These are phyloP conservation scores for Palythoa heliodiscus DNA, from an alignment of 92 coral and sea anemone genomes.

Conservation along the genomic window DNA sequence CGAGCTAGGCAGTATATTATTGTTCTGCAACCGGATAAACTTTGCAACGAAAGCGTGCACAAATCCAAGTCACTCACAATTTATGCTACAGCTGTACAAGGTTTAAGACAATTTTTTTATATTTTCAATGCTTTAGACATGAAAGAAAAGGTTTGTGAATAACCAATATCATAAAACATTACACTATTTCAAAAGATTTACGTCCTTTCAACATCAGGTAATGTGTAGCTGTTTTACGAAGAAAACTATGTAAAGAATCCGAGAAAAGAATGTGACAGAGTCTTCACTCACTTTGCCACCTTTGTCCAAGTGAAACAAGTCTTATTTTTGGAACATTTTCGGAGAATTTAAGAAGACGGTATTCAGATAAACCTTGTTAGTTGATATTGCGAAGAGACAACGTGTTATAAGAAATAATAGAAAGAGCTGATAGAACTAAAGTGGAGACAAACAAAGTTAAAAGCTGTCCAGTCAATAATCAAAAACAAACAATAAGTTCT, in stretches of 20 bases:
- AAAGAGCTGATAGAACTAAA: constrained; percentile 14
- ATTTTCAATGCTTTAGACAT: no score
- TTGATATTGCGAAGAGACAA: neutral
- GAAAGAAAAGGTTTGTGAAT: neutral
- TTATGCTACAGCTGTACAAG: neutral
- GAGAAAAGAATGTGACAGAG: constrained; percentile 1
- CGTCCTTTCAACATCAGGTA: neutral
- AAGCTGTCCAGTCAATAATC: neutral
- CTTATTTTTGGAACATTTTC: constrained; percentile 5
- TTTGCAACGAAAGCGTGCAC: neutral
- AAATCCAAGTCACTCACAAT: neutral
- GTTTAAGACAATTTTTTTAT: neutral
- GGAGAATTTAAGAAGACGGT: constrained; percentile 18
- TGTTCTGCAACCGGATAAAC: neutral
- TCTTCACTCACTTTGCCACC: constrained; percentile 5
- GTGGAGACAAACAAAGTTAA: constrained; percentile 29
- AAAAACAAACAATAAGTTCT: neutral
- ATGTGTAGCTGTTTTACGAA: neutral
- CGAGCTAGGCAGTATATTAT: neutral
- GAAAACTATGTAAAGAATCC: constrained; percentile 40
- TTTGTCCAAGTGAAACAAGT: constrained; percentile 1
- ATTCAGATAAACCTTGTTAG: constrained; percentile 21
- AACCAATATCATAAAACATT: neutral
- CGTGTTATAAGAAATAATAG: neutral
- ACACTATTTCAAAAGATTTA: neutral